Base-by-base conservation (phyloP, 2,113 vertebrate species). In the Thymallus thymallus region DNA sequence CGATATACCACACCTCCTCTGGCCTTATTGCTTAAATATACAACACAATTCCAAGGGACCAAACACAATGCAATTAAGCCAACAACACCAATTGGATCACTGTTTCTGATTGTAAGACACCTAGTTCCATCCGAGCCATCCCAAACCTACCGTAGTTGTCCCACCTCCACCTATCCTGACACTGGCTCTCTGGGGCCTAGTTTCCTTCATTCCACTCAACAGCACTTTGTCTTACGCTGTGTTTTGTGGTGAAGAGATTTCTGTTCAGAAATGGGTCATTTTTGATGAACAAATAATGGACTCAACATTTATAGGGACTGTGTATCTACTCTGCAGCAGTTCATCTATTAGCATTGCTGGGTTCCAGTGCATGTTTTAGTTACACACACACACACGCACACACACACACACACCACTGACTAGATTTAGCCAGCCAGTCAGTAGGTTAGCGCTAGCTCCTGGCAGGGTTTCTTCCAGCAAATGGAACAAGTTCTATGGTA, bases 241-340 rank as follows among this genome's bases (percentile, higher is more conserved):
- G 35, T 10, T 41, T 41, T 41, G 35, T 41, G 35, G 35, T 41
- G 35, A 26, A 26, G 26, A 26, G 26, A 41, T 71, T 72, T 81
- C 48, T 66, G 48, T 76, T 68, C 26, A 76, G 73, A 81, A 83
- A 64, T 75, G 72, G 63, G 72, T 13, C 51, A 76, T 82, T 84
- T 82, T 68, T 76, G 83, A 88, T 76, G 60, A 77, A 84, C 71
- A 76, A 82, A 84, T 77, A 72, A 72, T 79, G 73, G 45, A 76
- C 69, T 73, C 80, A 74, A 82, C 69, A 67, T 67, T 82, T 84
- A 78, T 32, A 66, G 23, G 45, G 77, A 30, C 65, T 66, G 72
- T 72, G 70, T 84, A 66, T 84, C 82, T 83, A 77, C 79, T 78
- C 35, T 63, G 74, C 22, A 65, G 56, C 76, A 71, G 62, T 79